A percentile compares a stretch with the other conserved stretches of the same genome.
Evolutionary conservation across 2,113 vertebrate species (phyloP).

Genomic region (Hystrix brachyura): DNA sequence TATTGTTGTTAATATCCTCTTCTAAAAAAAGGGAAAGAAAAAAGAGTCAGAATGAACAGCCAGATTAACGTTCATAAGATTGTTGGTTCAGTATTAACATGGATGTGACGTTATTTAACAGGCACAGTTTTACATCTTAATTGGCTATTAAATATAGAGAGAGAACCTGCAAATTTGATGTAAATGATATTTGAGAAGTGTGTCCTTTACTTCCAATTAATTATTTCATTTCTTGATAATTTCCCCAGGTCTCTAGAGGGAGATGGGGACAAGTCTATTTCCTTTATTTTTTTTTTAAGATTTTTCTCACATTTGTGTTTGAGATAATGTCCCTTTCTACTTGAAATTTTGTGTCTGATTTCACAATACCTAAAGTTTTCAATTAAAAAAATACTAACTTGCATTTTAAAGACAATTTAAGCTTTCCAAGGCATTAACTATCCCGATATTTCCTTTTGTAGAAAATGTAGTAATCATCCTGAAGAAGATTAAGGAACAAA

Average conservation of each 20-base stretch:
- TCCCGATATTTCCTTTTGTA: neutral
- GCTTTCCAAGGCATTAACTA: conserved; percentile 29
- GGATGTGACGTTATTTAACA: conserved; percentile 56
- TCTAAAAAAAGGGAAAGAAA: neutral
- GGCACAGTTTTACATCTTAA: conserved; percentile 69
- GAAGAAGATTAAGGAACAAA: neutral
- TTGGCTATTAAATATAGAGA: conserved; percentile 60
- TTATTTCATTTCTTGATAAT: conserved; percentile 75
- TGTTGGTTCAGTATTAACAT: conserved; percentile 29
- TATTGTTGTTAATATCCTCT: conserved; percentile 55
- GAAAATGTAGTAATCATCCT: neutral
- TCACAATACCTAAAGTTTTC: conserved; percentile 43
- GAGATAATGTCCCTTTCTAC: conserved; percentile 48
- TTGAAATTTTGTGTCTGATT: conserved; percentile 50
- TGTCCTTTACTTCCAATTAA: conserved; percentile 74
- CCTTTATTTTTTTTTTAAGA: neutral
- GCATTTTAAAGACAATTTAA: conserved; percentile 33
- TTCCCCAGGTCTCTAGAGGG: conserved; percentile 50
- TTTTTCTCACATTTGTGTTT: conserved; percentile 56
- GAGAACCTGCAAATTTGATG: conserved; percentile 57
- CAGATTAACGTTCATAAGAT: conserved; percentile 10
- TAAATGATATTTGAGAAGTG: conserved; percentile 72
- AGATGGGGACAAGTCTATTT: conserved; percentile 31
- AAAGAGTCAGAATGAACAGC: neutral
- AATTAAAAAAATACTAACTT: neutral